Conservation (phyloP, 1,140 invertebrate species). For the Hylyphantes graminicola region DNA sequence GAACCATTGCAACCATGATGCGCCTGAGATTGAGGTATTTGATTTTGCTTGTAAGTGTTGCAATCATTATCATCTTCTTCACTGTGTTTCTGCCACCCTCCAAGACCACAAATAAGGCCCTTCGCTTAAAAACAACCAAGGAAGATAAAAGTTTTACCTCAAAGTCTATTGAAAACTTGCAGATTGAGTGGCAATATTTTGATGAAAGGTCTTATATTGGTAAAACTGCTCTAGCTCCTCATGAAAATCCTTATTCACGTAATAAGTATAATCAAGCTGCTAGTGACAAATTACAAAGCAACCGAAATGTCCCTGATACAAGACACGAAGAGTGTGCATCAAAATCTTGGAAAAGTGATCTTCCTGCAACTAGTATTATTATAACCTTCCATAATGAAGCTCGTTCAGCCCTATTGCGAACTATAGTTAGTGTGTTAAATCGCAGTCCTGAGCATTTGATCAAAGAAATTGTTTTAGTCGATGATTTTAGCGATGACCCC, state of each 20-base stretch:
- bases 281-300: slow-evolving; percentile 88
- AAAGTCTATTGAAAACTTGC: slow-evolving; percentile 18
- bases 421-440: slow-evolving; percentile 80
- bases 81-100: slow-evolving; percentile 37
- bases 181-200: slow-evolving; percentile 81
- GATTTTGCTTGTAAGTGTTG: slow-evolving; percentile 59
- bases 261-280: slow-evolving; percentile 98
- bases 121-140: slow-evolving; percentile 46
- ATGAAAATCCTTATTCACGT: slow-evolving; percentile 87
- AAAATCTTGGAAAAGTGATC: slow-evolving; percentile 39
- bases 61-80: slow-evolving; percentile 29
- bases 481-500: slow-evolving; percentile 94
- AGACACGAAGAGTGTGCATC: slow-evolving; percentile 77
- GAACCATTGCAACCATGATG: slow-evolving; percentile 24
- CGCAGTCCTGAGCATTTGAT: slow-evolving; percentile 80
- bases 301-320: slow-evolving; percentile 92
- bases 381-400: slow-evolving; percentile 98
- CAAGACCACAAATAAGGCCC: slow-evolving; percentile 57
- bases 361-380: slow-evolving; percentile 74
- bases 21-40: slow-evolving; percentile 58
- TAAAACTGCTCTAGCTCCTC: slow-evolving; percentile 75
- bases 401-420: slow-evolving; percentile 87
- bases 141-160: slow-evolving; percentile 48
- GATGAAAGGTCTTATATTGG: slow-evolving; percentile 87
- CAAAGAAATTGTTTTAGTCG: slow-evolving; percentile 97